A percentile compares a stretch with the other conserved stretches of the same genome.
These are phyloP conservation scores for Drosophila robusta DNA, from an alignment of 2,888 invertebrate species.

Conservation along the genomic window DNA sequence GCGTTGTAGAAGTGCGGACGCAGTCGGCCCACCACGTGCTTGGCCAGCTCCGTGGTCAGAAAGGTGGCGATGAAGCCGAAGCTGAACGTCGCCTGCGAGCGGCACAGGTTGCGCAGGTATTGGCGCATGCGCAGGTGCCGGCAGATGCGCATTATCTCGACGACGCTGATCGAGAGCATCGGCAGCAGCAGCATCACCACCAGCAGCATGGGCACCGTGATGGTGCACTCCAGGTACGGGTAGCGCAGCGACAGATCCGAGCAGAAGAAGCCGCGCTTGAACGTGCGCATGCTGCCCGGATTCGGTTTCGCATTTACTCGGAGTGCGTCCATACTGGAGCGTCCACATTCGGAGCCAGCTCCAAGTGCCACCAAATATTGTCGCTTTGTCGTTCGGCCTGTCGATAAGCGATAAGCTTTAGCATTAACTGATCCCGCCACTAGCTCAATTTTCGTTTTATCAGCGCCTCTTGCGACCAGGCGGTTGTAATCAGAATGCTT, in stretches of 20 bases:
- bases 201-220: constrained; percentile 80
- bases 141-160: constrained; percentile 81
- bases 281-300: constrained; percentile 66
- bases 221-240: constrained; percentile 81
- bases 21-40: constrained; percentile 77
- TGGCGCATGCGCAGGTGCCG: constrained; percentile 74
- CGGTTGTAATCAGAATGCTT: neutral
- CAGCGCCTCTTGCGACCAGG: constrained; percentile 8
- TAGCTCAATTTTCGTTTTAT: constrained; percentile 5
- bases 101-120: constrained; percentile 76
- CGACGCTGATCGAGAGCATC: constrained; percentile 79
- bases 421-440: constrained; percentile 29
- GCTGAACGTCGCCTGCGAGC: constrained; percentile 74
- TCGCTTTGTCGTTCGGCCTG: too few species aligned
- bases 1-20: constrained; percentile 81
- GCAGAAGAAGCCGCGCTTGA: constrained; percentile 82
- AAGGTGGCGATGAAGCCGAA: constrained; percentile 82
- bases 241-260: constrained; percentile 78
- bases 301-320: neutral
- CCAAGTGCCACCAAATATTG: neutral
- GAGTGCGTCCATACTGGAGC: too few species aligned
- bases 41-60: constrained; percentile 79
- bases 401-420: too few species aligned
- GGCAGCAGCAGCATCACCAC: constrained; percentile 79
- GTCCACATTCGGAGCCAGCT: too few species aligned